phyloP scores from a whole-genome alignment of 2,888 invertebrate genomes.

The Limnephilus marmoratus region DNA sequence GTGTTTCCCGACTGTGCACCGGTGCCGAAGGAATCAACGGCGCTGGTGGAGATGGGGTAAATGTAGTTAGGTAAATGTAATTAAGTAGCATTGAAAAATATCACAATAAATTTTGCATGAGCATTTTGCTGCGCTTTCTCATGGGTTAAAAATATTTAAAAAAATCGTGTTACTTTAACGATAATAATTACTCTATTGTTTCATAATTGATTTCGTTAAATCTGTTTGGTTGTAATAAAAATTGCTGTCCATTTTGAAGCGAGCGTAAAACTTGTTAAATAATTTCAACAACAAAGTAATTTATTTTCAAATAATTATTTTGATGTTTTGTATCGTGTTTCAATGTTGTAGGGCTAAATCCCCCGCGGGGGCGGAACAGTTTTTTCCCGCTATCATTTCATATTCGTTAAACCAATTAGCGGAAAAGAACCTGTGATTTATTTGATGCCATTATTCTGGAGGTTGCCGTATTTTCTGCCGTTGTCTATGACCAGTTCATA shows the following conservation, averaged over 20 bases:
- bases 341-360: neutral
- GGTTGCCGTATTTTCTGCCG: conserved; percentile 30
- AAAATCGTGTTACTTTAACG: neutral
- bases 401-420: conserved; percentile 63
- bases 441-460: conserved; percentile 56
- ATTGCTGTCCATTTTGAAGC: too few species aligned
- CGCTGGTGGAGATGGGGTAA: too few species aligned
- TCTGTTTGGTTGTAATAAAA: neutral
- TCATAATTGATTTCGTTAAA: neutral
- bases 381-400: conserved; percentile 45
- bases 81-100: too few species aligned
- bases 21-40: too few species aligned
- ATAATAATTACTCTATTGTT: neutral
- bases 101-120: too few species aligned
- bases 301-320: neutral
- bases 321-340: neutral
- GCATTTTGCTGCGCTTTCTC: too few species aligned
- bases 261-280: neutral
- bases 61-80: too few species aligned
- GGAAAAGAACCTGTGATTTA: conserved; percentile 59
- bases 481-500: conserved; percentile 56
- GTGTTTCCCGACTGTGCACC: too few species aligned
- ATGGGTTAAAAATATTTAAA: too few species aligned
- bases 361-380: neutral
- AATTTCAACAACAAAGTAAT: neutral